Conservation (phyloP, 2,888 invertebrate genomes). For the Cerceris ruficornis region DNA sequence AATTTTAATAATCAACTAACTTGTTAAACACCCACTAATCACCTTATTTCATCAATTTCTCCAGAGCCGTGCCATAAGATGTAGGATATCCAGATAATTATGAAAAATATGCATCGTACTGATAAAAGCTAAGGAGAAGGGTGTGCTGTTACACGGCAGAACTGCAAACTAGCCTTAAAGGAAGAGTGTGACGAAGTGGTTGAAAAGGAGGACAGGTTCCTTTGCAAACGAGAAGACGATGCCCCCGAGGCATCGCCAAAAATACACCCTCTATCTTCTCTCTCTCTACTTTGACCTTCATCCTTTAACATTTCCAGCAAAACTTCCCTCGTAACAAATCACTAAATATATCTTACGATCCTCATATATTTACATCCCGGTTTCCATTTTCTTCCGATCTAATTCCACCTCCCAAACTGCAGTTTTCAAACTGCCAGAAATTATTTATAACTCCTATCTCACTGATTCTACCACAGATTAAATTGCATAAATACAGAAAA, state of each 20-base stretch:
- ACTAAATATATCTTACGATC: conserved; percentile 15
- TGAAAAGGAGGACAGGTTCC: conserved; percentile 18
- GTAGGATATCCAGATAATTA: too few relatives aligned
- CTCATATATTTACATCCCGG: background rate
- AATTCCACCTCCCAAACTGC: too few relatives aligned
- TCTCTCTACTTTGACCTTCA: conserved; percentile 36
- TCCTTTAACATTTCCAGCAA: conserved; percentile 19
- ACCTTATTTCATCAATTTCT: too few relatives aligned
- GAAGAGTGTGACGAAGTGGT: background rate
- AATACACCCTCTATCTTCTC: conserved; percentile 20
- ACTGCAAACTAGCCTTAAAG: background rate
- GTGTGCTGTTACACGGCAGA: background rate
- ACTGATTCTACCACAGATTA: too few relatives aligned
- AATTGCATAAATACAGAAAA: too few relatives aligned
- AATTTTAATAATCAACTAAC: too few relatives aligned
- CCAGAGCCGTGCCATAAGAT: too few relatives aligned
- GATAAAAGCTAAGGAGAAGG: background rate
- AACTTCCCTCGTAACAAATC: conserved; percentile 25
- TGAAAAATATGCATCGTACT: background rate
- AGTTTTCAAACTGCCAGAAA: too few relatives aligned
- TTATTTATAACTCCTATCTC: too few relatives aligned
- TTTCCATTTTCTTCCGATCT: background rate
- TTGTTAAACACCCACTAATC: too few relatives aligned
- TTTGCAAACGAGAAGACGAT: conserved; percentile 19
- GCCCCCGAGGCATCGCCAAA: conserved; percentile 34